Conservation (phyloP, 1,140 invertebrate genomes). For the Drosophila pandora region DNA sequence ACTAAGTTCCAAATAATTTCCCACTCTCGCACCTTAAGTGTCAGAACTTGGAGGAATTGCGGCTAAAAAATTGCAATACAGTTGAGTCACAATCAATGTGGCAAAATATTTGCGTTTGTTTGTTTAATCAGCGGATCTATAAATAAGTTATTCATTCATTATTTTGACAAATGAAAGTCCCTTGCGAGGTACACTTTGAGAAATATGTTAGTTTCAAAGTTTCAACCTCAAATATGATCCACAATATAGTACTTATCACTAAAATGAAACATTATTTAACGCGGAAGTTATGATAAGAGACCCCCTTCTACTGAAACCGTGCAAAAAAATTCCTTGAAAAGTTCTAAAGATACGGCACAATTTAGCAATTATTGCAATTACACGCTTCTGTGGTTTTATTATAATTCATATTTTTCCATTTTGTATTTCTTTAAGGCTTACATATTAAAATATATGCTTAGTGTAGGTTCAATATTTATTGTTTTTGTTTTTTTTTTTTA, state of each 20-base stretch:
- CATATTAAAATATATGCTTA: constrained; percentile 82
- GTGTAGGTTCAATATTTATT: constrained; percentile 64
- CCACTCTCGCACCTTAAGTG: neutral
- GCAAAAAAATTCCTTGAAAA: neutral
- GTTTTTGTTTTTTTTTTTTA: constrained; percentile 35
- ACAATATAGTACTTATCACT: constrained; percentile 20
- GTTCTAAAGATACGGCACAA: neutral
- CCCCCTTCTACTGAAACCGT: no score
- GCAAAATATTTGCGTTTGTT: constrained; percentile 30
- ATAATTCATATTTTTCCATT: constrained; percentile 66
- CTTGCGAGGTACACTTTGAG: constrained; percentile 4
- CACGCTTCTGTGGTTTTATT: constrained; percentile 68
- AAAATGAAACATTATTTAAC: constrained; percentile 1
- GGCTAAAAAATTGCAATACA: constrained; percentile 30
- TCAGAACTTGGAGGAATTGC: constrained; percentile 1
- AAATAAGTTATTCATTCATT: constrained; percentile 71
- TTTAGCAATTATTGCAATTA: constrained; percentile 54
- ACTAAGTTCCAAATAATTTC: constrained; percentile 3
- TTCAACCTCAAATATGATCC: neutral
- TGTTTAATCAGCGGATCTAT: constrained; percentile 74
- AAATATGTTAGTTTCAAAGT: neutral
- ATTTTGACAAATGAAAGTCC: constrained; percentile 39
- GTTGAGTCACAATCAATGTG: constrained; percentile 51
- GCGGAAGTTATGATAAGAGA: constrained; percentile 19
- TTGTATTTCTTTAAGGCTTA: constrained; percentile 78